phyloP scores from a whole-genome alignment of 1,140 invertebrate species.

The Oncopeltus fasciatus region DNA sequence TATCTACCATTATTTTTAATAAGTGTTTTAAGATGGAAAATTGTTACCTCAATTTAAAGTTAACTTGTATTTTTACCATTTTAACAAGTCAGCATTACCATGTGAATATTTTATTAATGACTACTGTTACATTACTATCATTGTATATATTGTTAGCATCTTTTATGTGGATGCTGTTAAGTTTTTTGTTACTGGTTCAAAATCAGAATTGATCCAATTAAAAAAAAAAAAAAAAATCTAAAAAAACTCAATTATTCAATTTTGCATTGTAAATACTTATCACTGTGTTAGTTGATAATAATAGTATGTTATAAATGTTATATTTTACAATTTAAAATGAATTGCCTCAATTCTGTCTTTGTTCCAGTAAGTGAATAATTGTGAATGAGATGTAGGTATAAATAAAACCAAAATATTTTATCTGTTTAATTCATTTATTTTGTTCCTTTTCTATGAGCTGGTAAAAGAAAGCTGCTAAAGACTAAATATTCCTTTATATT shows the following conservation, averaged over 20 bases:
- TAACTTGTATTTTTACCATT: conserved; percentile 22
- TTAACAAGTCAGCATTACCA: conserved; percentile 24
- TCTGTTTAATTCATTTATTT: background rate
- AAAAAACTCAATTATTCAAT: conserved; percentile 16
- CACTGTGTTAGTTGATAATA: background rate
- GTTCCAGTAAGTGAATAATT: conserved; percentile 19
- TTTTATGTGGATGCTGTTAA: conserved; percentile 20
- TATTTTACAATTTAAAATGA: background rate
- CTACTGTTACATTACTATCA: conserved; percentile 14
- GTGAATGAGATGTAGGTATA: conserved; percentile 23
- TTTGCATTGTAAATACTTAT: background rate
- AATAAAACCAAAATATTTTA: conserved; percentile 23
- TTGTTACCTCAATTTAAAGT: conserved; percentile 23
- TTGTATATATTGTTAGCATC: conserved; percentile 18
- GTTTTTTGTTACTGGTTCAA: conserved; percentile 17
- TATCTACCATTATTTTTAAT: conserved; percentile 18
- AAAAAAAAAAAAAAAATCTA: conserved; percentile 13
- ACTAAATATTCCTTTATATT: too few species aligned
- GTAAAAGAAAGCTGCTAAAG: too few species aligned
- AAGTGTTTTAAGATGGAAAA: conserved; percentile 22
- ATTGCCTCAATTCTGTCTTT: conserved; percentile 10
- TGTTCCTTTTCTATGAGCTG: background rate
- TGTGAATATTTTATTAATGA: conserved; percentile 19
- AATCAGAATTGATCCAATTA: background rate
- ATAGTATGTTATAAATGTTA: background rate